A percentile compares a stretch with the other conserved stretches of the same genome.
phyloP scores from a whole-genome alignment of 2,888 invertebrate genomes.

The Cephonodes hylas region DNA sequence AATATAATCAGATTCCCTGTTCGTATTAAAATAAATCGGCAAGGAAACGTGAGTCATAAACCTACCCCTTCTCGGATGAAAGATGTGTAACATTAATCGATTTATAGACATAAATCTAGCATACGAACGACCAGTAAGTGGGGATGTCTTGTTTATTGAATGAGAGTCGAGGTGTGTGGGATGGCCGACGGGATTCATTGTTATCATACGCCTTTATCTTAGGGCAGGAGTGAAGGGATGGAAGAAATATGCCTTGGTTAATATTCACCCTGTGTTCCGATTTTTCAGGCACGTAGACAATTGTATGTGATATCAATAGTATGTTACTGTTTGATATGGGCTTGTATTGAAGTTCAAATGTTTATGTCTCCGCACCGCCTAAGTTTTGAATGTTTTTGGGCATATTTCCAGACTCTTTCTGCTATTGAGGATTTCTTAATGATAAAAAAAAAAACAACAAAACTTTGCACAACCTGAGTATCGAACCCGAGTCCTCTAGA shows the following conservation, averaged over 20 bases:
- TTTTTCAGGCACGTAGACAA: too few relatives aligned
- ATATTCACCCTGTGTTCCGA: not conserved
- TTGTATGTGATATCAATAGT: too few relatives aligned
- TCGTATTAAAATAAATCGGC: not conserved
- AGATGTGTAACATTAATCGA: constrained; percentile 9
- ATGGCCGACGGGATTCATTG: not conserved
- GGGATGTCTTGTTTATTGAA: constrained; percentile 9
- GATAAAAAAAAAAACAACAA: too few relatives aligned
- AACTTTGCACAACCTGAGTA: too few relatives aligned
- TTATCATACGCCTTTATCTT: constrained; percentile 1
- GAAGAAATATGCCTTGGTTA: not conserved
- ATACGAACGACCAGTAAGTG: constrained; percentile 2
- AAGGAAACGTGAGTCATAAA: constrained; percentile 1
- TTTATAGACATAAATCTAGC: constrained; percentile 8
- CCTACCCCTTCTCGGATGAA: not conserved
- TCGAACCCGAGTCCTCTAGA: too few relatives aligned
- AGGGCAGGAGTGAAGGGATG: not conserved
- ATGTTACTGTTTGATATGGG: too few relatives aligned
- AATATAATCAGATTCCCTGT: not conserved
- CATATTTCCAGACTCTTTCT: too few relatives aligned
- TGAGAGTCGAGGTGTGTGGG: constrained; percentile 4
- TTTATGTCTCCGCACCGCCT: too few relatives aligned
- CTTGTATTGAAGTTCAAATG: too few relatives aligned
- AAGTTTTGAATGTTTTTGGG: too few relatives aligned
- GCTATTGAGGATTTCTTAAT: too few relatives aligned